A percentile compares a stretch with the other conserved stretches of the same genome.
Evolutionary conservation across 2,113 vertebrate species (phyloP).

Genomic region (Neolamprologus tretocephalus): DNA sequence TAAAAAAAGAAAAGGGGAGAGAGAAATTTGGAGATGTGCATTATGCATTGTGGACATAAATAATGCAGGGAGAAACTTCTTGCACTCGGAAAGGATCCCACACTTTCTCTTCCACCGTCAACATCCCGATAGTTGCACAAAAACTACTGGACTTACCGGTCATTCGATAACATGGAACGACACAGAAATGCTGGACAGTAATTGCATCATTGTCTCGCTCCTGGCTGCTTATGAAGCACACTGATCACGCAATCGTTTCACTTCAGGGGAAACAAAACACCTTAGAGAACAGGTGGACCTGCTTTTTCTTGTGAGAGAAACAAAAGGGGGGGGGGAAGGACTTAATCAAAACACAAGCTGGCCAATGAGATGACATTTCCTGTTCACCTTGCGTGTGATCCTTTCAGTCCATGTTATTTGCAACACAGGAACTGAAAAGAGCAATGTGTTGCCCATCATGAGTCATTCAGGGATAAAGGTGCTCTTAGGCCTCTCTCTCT

Average conservation of each 20-base stretch:
- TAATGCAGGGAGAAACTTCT: neutral
- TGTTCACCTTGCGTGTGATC: neutral
- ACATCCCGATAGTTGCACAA: neutral
- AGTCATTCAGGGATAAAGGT: neutral
- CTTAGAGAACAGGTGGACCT: neutral
- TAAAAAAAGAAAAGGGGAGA: neutral
- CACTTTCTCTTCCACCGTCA: neutral
- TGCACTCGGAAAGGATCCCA: neutral
- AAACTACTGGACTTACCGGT: neutral
- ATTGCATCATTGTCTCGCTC: neutral
- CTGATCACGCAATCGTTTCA: neutral
- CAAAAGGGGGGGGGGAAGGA: neutral
- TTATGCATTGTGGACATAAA: neutral
- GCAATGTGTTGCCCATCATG: neutral
- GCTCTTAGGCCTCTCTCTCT: neutral
- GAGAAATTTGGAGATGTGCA: neutral
- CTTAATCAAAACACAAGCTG: neutral
- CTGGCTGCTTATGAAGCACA: neutral
- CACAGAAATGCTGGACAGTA: neutral
- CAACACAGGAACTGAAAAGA: neutral
- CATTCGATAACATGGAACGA: neutral
- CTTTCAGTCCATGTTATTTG: neutral
- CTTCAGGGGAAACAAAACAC: neutral
- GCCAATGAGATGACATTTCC: neutral
- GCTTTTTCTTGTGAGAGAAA: neutral